phyloP scores from a whole-genome alignment of 2,888 invertebrate species.

The Beris chalybata region DNA sequence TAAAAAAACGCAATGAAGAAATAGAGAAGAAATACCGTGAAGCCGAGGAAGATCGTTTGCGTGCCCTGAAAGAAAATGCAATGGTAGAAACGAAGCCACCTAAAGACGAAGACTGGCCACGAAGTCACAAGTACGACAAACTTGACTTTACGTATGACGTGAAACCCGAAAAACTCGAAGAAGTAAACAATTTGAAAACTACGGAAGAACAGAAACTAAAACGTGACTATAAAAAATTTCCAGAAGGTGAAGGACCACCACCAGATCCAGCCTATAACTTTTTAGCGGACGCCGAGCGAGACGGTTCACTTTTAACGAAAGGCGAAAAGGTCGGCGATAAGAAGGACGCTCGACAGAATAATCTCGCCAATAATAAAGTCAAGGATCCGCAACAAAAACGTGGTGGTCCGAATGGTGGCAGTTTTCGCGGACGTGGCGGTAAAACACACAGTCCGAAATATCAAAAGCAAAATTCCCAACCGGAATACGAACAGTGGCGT shows the following conservation, averaged over 20 bases:
- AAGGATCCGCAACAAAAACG: conserved; percentile 34
- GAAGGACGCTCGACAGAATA: conserved; percentile 35
- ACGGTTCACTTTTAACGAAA: conserved; percentile 40
- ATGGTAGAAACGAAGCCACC: conserved; percentile 54
- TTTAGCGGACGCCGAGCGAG: conserved; percentile 55
- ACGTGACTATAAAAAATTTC: conserved; percentile 45
- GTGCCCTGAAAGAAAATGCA: conserved; percentile 55
- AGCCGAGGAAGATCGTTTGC: conserved; percentile 56
- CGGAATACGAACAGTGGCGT: conserved; percentile 55
- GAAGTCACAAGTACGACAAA: conserved; percentile 57
- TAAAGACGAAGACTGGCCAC: conserved; percentile 54
- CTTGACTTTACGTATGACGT: conserved; percentile 52
- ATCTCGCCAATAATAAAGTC: conserved; percentile 28
- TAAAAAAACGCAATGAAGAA: conserved; percentile 42
- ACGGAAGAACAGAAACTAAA: conserved; percentile 26
- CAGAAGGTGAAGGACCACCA: conserved; percentile 55
- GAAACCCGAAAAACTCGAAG: conserved; percentile 41
- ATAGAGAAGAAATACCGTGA: conserved; percentile 45
- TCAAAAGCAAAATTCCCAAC: conserved; percentile 40
- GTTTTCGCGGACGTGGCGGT: conserved; percentile 36
- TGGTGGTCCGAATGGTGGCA: conserved; percentile 34
- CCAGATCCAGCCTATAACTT: conserved; percentile 57
- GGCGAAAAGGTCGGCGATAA: conserved; percentile 23
- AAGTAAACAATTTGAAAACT: conserved; percentile 37
- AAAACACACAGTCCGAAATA: conserved; percentile 32